Base-by-base conservation (phyloP, 1,140 invertebrate species). In the Lutraria rhynchaena region DNA sequence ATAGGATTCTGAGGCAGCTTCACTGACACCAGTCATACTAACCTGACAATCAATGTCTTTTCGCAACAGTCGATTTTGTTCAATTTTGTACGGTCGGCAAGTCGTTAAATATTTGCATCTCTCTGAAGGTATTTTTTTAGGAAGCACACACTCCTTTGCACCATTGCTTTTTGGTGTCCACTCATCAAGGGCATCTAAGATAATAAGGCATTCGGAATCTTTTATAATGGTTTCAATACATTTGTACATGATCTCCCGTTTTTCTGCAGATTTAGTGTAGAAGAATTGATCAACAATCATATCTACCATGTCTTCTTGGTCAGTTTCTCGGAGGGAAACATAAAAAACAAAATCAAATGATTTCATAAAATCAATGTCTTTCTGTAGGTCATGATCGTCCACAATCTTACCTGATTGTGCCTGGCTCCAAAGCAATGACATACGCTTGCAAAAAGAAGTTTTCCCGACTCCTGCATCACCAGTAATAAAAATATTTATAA, bases 161-260 rank as follows among this genome's bases (percentile, higher is more conserved):
- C n/a, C n/a, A n/a, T n/a, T n/a, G 1, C 9, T 1, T 5, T 24
- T 41, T 46, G 22, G 31, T 11, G 35, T 19, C 63, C 63, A 67
- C 35, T 67, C 63, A 44, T 67, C 63, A 7, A 67, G 29, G n/a
- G 33, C 63, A 46, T 67, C 63, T 11, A 67, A n/a, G 44, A 67
- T 44, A n/a, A 67, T 67, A 11, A 67, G 22, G 22, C 63, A 67
- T n/a, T 44, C 35, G 27, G 37, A 33, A 15, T 67, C 63, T 22
- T n/a, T n/a, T n/a, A n/a, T n/a, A n/a, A n/a, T n/a, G n/a, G n/a
- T n/a, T n/a, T n/a, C n/a, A n/a, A n/a, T n/a, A n/a, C n/a, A n/a
- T n/a, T n/a, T n/a, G n/a, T n/a, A n/a, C n/a, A n/a, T n/a, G n/a
- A n/a, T n/a, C n/a, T n/a, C n/a, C n/a, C n/a, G n/a, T n/a, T n/a